phyloP scores from a whole-genome alignment of 2,113 vertebrate genomes.

The Bubalus kerabau region DNA sequence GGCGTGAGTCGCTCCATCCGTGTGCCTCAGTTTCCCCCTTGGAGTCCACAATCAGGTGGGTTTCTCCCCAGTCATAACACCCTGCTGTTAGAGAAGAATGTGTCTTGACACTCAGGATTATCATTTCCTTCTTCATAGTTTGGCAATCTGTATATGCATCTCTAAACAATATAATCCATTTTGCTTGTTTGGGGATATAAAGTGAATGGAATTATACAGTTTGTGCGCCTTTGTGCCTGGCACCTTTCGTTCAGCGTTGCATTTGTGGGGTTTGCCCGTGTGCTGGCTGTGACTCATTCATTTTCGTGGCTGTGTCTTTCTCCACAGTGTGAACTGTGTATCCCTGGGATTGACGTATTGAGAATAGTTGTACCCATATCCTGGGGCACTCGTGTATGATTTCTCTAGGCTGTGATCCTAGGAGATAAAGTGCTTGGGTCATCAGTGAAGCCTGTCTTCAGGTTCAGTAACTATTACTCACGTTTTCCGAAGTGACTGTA shows the following conservation, averaged over 20 bases:
- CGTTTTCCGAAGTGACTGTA: background rate
- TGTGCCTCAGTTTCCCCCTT: background rate
- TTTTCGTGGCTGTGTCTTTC: background rate
- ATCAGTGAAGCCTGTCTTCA: background rate
- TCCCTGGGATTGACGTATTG: background rate
- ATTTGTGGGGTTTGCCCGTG: accelerated
- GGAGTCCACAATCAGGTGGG: background rate
- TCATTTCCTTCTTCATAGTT: background rate
- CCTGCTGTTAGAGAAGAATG: background rate
- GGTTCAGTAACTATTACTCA: background rate
- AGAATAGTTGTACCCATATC: background rate
- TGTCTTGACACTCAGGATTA: background rate
- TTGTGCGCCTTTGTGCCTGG: background rate
- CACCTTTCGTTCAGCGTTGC: no score
- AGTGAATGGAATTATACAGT: background rate
- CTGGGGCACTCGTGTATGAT: accelerated
- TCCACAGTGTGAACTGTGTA: background rate
- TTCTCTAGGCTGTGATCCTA: background rate
- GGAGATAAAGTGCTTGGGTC: background rate
- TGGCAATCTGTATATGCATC: background rate
- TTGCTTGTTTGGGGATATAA: background rate
- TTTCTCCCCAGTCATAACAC: background rate
- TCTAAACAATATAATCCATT: background rate
- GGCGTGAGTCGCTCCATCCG: background rate
- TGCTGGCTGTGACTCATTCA: background rate